A percentile compares a stretch with the other conserved stretches of the same genome.
Evolutionary conservation across 2,113 vertebrate species (phyloP).

Genomic region (Dendropsophus ebraccatus): DNA sequence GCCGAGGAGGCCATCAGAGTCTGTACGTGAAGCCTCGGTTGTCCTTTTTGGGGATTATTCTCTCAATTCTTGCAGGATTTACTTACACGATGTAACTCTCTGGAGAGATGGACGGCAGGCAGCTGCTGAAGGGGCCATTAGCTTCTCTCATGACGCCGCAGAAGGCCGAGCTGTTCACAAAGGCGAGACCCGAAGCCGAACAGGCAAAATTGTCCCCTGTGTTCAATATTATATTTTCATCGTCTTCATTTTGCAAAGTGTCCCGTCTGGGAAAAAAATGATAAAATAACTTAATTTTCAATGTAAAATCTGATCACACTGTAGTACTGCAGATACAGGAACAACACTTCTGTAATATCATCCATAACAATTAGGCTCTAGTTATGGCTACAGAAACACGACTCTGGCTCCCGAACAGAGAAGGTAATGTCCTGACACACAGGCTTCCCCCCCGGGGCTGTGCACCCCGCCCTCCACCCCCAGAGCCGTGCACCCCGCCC

Average conservation of each 20-base stretch:
- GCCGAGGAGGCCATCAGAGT: too few species aligned
- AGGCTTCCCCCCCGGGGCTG: too few species aligned
- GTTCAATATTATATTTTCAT: conserved; percentile 61
- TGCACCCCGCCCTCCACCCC: too few species aligned
- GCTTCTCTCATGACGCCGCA: conserved; percentile 62
- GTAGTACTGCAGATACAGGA: too few species aligned
- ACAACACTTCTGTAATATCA: too few species aligned
- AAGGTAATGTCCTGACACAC: too few species aligned
- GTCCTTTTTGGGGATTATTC: neutral
- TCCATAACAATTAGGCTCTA: neutral
- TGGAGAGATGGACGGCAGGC: conserved; percentile 59
- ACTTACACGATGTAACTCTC: conserved; percentile 66
- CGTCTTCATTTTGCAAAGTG: neutral
- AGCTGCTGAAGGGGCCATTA: conserved; percentile 61
- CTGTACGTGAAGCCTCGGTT: too few species aligned
- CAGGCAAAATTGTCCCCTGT: conserved; percentile 65
- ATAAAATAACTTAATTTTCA: neutral
- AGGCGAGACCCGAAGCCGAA: conserved; percentile 42
- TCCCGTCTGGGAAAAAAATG: conserved; percentile 64
- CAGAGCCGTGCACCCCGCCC: too few species aligned
- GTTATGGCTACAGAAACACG: neutral
- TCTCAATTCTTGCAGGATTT: neutral
- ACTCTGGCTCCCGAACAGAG: too few species aligned
- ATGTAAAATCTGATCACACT: neutral
- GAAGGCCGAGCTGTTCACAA: conserved; percentile 45